These are phyloP conservation scores for Nomia melanderi DNA, from an alignment of 1,140 invertebrate genomes.

Conservation along the genomic window DNA sequence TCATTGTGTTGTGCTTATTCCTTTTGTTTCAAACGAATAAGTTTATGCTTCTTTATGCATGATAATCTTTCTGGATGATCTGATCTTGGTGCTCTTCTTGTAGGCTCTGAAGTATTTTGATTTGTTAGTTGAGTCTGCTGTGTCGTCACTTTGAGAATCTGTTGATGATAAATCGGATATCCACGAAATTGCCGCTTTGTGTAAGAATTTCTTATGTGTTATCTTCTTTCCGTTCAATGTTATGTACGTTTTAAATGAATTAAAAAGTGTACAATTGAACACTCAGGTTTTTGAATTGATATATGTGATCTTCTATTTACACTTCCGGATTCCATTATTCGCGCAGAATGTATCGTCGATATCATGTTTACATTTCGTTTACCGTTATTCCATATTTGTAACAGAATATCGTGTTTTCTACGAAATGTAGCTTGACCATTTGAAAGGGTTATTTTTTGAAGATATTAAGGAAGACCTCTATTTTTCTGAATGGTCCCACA, in stretches of 20 bases:
- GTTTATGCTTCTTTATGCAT: conserved; percentile 26
- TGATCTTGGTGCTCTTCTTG: conserved; percentile 13
- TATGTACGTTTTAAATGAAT: conserved; percentile 39
- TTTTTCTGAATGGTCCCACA: no score
- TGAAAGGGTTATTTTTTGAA: no score
- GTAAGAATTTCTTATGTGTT: conserved; percentile 5
- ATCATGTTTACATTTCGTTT: no score
- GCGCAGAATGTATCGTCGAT: not conserved
- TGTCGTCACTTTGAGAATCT: no score
- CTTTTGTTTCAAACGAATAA: conserved; percentile 4
- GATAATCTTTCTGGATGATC: conserved; percentile 25
- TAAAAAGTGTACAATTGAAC: conserved; percentile 53
- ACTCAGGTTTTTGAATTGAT: conserved; percentile 31
- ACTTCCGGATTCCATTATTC: conserved; percentile 26
- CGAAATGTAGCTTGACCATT: no score
- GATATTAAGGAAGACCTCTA: no score
- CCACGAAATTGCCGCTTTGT: conserved; percentile 25
- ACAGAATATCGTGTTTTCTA: no score
- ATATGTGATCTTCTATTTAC: conserved; percentile 25
- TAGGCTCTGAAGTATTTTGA: conserved; percentile 14
- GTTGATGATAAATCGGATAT: no score
- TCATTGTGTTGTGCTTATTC: conserved; percentile 6
- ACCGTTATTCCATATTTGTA: no score
- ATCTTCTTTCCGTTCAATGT: conserved; percentile 10
- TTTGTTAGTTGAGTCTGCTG: not conserved